Evolutionary conservation across 2,888 invertebrate species (phyloP).

Genomic region (Athalia circularis): DNA sequence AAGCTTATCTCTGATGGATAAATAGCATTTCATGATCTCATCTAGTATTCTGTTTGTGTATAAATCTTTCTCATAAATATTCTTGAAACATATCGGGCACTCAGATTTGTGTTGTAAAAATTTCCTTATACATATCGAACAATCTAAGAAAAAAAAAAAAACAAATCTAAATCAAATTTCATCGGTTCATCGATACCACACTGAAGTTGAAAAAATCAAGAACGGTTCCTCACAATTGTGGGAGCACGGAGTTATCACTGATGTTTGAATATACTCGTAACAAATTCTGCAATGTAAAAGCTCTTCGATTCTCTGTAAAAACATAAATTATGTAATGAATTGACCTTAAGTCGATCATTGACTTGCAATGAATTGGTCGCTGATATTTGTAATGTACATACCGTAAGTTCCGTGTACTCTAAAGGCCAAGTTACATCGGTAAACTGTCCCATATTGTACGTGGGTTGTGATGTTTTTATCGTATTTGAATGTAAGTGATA

Average conservation of each 20-base stretch:
- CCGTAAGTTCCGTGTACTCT: conserved; percentile 64
- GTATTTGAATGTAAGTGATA: too few species aligned
- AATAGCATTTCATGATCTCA: conserved; percentile 70
- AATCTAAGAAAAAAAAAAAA: conserved; percentile 69
- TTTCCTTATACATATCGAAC: conserved; percentile 76
- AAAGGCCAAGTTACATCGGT: conserved; percentile 60
- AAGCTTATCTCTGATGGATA: conserved; percentile 67
- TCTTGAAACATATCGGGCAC: conserved; percentile 75
- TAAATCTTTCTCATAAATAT: conserved; percentile 73
- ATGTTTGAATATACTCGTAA: conserved; percentile 75
- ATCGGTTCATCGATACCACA: too few species aligned
- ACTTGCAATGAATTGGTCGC: not conserved
- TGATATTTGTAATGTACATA: conserved; percentile 46
- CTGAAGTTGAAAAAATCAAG: not conserved
- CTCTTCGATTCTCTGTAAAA: conserved; percentile 73
- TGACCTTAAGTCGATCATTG: not conserved
- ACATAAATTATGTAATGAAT: not conserved
- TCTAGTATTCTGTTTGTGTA: conserved; percentile 75
- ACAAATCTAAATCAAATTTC: not conserved
- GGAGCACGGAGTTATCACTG: conserved; percentile 75
- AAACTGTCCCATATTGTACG: conserved; percentile 51
- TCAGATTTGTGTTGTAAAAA: conserved; percentile 75
- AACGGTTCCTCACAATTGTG: conserved; percentile 74
- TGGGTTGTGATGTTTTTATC: too few species aligned
- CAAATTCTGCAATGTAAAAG: conserved; percentile 75